Base-by-base conservation (phyloP, 1,140 invertebrate species). In the Calycopis cecrops region DNA sequence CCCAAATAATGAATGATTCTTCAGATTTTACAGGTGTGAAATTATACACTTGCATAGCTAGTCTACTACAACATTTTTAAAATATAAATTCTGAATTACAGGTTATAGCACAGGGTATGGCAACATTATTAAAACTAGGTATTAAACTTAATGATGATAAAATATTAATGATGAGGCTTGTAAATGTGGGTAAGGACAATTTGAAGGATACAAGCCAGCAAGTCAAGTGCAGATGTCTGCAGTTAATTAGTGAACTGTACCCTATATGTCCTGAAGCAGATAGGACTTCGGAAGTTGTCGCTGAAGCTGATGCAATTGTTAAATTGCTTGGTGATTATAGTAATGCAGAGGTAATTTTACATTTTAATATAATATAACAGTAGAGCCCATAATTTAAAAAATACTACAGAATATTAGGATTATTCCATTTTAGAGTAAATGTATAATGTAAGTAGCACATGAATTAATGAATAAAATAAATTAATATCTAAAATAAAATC, bases 291-390 rank as follows among this genome's bases (percentile, higher is more conserved):
- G 87, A 88, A n/a, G 87, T 85, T 52, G 73, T 82, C 12, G 67
- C 74, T 7, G 88, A 92, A 63, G 83, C 90, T 48, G 88, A 91
- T 62, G 84, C 89, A 38, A 88, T 91, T 51, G 80, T 96, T 11
- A 89, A 91, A 69, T 87, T 96, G 52, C 88, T 97, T 11, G 91
- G 92, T 18, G 92, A 93, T 69, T 97, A 95, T 85, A 94, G 94
- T 14, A 91, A 93, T 76, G 94, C 96, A 67, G 94, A 88, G 78
- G 87, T 87, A 72, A 3, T 34, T 54, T 28, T 11, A 14, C 33
- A 18, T 35, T 44, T 35, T 16, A 49, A 38, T 40, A 6, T 8
- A n/a, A n/a, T 11, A n/a, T 1, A 9, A 6, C 48, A 33, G n/a
- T 49, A 8, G 12, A 12, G 18, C 33, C 35, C 16, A 28, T 47